Conservation (phyloP, 2,888 invertebrate genomes). For the Calameuta idolon region DNA sequence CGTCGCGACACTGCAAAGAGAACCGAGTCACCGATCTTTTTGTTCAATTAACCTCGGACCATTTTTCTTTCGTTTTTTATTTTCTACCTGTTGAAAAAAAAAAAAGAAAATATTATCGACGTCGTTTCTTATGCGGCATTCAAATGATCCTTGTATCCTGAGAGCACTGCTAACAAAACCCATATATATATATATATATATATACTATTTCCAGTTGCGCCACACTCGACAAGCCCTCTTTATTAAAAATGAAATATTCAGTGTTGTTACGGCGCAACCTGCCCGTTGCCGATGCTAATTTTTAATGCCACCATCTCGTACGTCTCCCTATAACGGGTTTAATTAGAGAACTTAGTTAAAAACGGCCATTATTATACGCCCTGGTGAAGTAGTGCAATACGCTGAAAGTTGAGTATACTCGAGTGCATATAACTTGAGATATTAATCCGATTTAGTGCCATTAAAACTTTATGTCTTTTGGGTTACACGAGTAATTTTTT, state of each 20-base stretch:
- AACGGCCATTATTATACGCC: neutral
- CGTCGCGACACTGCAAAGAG: neutral
- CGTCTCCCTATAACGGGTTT: slow-evolving; percentile 25
- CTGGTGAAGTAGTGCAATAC: neutral
- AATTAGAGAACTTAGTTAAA: slow-evolving; percentile 20
- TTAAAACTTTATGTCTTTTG: neutral
- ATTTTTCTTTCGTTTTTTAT: neutral
- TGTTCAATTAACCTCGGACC: neutral
- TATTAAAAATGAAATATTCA: slow-evolving; percentile 21
- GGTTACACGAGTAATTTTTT: neutral
- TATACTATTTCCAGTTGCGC: neutral
- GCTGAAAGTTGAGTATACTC: neutral
- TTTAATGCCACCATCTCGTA: slow-evolving; percentile 29
- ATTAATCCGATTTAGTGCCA: neutral
- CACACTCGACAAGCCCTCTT: neutral
- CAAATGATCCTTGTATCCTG: neutral
- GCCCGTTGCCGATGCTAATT: slow-evolving; percentile 34
- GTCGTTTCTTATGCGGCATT: neutral
- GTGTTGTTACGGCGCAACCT: slow-evolving; percentile 23
- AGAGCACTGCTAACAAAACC: too few relatives aligned
- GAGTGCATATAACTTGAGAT: neutral
- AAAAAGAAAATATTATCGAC: neutral
- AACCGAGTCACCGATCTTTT: neutral
- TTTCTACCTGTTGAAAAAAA: neutral
- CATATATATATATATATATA: too few relatives aligned